Evolutionary conservation across 2,797 vertebrate species (phyloP), one percentile per base, ranked within the genome.

Genomic region (Syngnathus rostellatus): DNA sequence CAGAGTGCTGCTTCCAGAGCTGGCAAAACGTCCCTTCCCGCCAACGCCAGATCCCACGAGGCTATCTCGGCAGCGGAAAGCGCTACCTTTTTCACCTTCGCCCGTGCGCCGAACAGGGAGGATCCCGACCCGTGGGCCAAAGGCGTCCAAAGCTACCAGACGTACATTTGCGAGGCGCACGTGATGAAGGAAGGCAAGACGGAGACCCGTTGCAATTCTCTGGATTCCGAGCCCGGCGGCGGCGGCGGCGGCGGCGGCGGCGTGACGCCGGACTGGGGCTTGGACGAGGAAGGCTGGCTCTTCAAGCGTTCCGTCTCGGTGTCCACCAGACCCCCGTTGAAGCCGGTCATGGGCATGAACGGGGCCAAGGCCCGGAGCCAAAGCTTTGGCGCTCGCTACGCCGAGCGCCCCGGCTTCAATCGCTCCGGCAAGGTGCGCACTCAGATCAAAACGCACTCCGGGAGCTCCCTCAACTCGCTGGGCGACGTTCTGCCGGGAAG

Each of bases 331-430:
- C 91, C 93, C 0, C 92, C 92, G 54, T 78, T 93, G n/a, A 95
- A 94, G 64, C 94, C 94, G 62, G 93, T 94, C 21, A 88, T 96
- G 79, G 94, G 94, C 57, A 96, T 95, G 94, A 95, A 94, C 3
- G 94, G 94, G 31, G 94, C 94, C 0, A 96, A 96, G 77, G 94
- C 93, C 71, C 94, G 94, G 3, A 95, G 94, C 71, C 94, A 94
- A 85, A 96, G 94, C 73, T 95, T 94, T 77, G 94, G 94, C 2
- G 55, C 83, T 16, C 92, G 93, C 65, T 89, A 90, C 38, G 92
- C 92, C 77, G 94, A 95, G 68, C 92, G 92, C 51, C 83, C 91
- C 7, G 83, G 89, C 65, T 87, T 88, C 5, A 84, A 91, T 41
- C 68, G 92, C 12, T 88, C 84, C 0, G 90, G 92, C 58, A 95